Percentiles rank a stretch among this genome's conserved stretches.
These are phyloP conservation scores for Oscheius myriophilus DNA, from an alignment of 2,888 invertebrate genomes.

Conservation along the genomic window DNA sequence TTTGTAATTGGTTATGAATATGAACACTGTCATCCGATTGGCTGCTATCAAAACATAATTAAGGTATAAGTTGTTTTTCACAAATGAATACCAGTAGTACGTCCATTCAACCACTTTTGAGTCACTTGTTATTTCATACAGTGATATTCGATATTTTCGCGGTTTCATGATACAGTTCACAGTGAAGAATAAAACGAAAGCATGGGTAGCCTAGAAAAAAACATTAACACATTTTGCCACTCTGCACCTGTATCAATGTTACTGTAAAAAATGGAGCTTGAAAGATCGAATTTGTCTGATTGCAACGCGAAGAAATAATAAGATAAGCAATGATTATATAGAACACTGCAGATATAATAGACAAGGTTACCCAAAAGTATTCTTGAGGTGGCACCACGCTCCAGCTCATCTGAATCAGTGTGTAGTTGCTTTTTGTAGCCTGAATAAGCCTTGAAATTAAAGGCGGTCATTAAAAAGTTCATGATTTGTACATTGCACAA, in stretches of 20 bases:
- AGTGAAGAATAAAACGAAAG: slow-evolving; percentile 5
- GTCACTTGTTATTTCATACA: slow-evolving; percentile 14
- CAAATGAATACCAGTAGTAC: slow-evolving; percentile 11
- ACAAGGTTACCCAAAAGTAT: slow-evolving; percentile 12
- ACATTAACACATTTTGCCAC: not conserved
- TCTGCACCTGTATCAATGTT: slow-evolving; percentile 2
- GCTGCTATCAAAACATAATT: slow-evolving; percentile 16
- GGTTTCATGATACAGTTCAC: slow-evolving; percentile 17
- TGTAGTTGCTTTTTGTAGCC: not conserved
- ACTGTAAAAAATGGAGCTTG: slow-evolving; percentile 18
- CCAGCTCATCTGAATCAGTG: slow-evolving; percentile 9
- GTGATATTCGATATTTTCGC: slow-evolving; percentile 9
- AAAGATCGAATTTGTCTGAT: slow-evolving; percentile 13
- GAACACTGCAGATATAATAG: slow-evolving; percentile 6
- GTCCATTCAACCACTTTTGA: slow-evolving; percentile 18
- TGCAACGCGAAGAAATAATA: slow-evolving; percentile 3
- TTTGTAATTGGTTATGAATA: slow-evolving; percentile 14
- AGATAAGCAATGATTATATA: slow-evolving; percentile 5
- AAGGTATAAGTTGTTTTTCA: slow-evolving; percentile 10
- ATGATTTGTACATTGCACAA: not conserved
- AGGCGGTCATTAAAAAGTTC: not conserved
- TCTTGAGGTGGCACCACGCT: slow-evolving; percentile 6
- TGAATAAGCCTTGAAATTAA: not conserved
- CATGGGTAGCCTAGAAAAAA: slow-evolving; percentile 11
- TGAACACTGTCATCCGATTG: slow-evolving; percentile 21